A percentile compares a stretch with the other conserved stretches of the same genome.
Conservation (phyloP, 2,888 invertebrate genomes). For the Congeria kusceri region DNA sequence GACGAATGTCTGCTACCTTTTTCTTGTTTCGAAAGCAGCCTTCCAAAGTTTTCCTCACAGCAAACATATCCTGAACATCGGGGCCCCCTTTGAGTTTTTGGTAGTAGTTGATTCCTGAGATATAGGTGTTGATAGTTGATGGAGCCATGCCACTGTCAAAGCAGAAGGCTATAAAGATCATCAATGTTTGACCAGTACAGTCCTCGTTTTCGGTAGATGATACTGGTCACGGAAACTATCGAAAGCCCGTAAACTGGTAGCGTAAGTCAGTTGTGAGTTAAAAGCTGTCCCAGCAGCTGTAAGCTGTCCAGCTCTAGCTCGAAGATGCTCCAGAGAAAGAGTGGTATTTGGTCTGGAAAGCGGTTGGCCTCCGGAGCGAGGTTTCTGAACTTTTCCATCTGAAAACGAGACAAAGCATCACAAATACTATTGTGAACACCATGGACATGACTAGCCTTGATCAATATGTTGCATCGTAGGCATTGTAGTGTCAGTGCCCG, state of each 20-base stretch:
- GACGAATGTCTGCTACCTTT: neutral
- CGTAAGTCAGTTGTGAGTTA: neutral
- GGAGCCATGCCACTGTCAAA: conserved; percentile 10
- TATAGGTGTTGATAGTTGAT: neutral
- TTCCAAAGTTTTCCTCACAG: neutral
- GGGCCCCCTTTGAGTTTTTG: neutral
- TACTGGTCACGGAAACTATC: neutral
- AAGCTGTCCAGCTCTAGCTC: neutral
- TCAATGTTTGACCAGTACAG: neutral
- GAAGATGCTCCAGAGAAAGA: neutral
- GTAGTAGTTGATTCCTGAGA: conserved; percentile 1
- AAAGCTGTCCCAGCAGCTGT: neutral
- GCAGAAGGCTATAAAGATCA: conserved; percentile 25
- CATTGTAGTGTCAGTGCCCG: conserved; percentile 5
- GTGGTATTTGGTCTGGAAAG: conserved; percentile 3
- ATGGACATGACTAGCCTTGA: conserved; percentile 21
- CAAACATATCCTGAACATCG: neutral
- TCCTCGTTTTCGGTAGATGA: neutral
- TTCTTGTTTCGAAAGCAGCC: neutral
- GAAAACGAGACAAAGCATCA: conserved; percentile 28
- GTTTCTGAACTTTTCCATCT: conserved; percentile 7
- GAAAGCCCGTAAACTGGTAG: neutral
- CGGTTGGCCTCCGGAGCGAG: conserved; percentile 24
- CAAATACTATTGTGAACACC: conserved; percentile 9
- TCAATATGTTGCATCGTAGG: conserved; percentile 13